These are phyloP conservation scores for Scolopax bukidnonensis DNA, from an alignment of 2,797 vertebrate genomes.

Conservation along the genomic window DNA sequence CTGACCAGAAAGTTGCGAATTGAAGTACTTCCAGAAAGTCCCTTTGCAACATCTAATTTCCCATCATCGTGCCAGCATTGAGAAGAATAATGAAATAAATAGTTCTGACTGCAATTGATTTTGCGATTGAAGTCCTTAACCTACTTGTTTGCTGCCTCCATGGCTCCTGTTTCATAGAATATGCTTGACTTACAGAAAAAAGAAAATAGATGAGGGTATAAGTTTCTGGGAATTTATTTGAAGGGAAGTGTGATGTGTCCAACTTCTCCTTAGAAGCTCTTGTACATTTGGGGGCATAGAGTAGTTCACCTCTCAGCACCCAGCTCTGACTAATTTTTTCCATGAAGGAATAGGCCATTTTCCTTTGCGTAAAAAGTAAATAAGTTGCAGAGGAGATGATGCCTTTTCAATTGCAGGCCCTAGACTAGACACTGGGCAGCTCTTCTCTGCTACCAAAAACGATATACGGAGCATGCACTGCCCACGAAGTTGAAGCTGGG, in stretches of 20 bases:
- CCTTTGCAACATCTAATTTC: background rate
- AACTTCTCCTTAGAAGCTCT: background rate
- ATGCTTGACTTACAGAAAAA: background rate
- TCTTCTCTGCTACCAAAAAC: background rate
- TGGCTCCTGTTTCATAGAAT: background rate
- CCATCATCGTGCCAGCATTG: background rate
- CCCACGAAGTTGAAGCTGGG: background rate
- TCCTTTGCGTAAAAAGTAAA: background rate
- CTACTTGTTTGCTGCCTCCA: background rate
- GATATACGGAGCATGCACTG: background rate
- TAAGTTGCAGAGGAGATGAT: background rate
- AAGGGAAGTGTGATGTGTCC: background rate
- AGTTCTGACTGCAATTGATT: slow-evolving; percentile 26
- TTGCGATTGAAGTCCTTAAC: background rate
- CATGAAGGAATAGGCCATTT: background rate
- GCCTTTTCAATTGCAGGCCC: background rate
- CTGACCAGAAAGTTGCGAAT: background rate
- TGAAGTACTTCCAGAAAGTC: background rate
- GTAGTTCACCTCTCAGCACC: background rate
- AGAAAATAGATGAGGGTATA: background rate
- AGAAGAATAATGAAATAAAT: slow-evolving; percentile 1
- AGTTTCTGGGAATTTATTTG: background rate
- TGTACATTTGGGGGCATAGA: background rate
- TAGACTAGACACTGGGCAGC: background rate
- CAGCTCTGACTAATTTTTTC: background rate